Evolutionary conservation across 2,888 invertebrate species (phyloP).

Genomic region (Callimorpha dominula): DNA sequence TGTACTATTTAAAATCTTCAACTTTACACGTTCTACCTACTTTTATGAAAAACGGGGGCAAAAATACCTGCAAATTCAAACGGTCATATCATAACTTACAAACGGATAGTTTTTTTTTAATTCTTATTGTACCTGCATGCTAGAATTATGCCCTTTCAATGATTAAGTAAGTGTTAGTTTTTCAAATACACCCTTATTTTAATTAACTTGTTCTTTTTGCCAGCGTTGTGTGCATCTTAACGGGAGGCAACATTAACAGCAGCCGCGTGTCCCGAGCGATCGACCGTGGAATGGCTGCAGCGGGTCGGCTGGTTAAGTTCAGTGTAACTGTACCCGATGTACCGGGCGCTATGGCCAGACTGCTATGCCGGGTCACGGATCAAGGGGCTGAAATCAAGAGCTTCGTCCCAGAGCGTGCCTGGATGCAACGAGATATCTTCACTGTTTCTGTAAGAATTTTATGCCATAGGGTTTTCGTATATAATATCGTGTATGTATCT

Average conservation of each 20-base stretch:
- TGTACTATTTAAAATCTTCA: too few species aligned
- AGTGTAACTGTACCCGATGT: slow-evolving; percentile 89
- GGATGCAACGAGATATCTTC: slow-evolving; percentile 94
- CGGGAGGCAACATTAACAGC: slow-evolving; percentile 95
- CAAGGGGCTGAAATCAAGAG: slow-evolving; percentile 95
- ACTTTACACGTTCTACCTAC: too few species aligned
- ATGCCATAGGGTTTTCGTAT: not conserved
- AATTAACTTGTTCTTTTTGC: not conserved
- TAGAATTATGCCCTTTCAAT: too few species aligned
- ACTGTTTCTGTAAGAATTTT: slow-evolving; percentile 52
- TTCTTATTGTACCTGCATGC: too few species aligned
- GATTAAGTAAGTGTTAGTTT: too few species aligned
- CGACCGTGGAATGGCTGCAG: slow-evolving; percentile 94
- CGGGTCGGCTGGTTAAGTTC: slow-evolving; percentile 88
- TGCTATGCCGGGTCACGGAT: slow-evolving; percentile 89
- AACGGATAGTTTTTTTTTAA: too few species aligned
- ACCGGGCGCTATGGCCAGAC: slow-evolving; percentile 93
- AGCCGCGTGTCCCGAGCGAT: slow-evolving; percentile 93
- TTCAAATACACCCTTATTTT: too few species aligned
- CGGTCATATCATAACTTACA: too few species aligned
- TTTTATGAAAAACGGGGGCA: too few species aligned
- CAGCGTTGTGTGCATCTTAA: slow-evolving; percentile 92
- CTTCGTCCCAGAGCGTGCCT: slow-evolving; percentile 96
- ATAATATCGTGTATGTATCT: too few species aligned
- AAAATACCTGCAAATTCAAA: too few species aligned